A percentile compares a stretch with the other conserved stretches of the same genome.
phyloP scores from a whole-genome alignment of 2,113 vertebrate genomes.

The Leucopsar rothschildi region DNA sequence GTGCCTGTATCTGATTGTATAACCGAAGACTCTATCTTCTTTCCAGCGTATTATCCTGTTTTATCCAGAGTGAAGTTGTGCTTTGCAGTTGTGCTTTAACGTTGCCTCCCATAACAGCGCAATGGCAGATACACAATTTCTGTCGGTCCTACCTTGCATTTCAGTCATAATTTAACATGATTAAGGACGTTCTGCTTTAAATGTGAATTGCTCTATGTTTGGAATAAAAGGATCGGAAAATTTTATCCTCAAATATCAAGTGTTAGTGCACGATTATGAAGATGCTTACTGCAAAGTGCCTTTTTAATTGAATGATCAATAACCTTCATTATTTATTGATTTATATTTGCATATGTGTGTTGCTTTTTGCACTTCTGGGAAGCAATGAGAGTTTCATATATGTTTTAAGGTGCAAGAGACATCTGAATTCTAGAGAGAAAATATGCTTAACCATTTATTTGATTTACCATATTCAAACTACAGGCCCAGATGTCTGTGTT shows the following conservation, averaged over 20 bases:
- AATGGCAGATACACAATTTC: not conserved
- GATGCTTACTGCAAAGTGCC: not conserved
- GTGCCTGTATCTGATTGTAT: not conserved
- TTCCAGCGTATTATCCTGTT: not conserved
- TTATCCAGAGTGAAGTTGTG: not conserved
- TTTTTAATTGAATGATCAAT: not conserved
- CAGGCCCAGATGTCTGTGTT: not conserved
- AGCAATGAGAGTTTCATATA: not conserved
- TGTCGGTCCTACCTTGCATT: not conserved
- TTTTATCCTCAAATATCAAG: not conserved
- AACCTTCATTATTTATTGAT: not conserved
- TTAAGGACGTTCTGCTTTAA: not conserved
- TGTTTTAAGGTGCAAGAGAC: not conserved
- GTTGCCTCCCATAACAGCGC: accelerated
- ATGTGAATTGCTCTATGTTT: not conserved
- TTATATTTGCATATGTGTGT: not conserved
- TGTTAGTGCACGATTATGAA: not conserved
- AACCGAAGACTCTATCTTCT: not conserved
- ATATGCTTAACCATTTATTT: not conserved
- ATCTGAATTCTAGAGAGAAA: not conserved
- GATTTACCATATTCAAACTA: not conserved
- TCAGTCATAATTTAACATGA: not conserved
- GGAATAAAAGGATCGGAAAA: not conserved
- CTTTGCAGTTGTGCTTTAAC: not conserved
- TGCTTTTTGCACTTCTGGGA: not conserved